Evolutionary conservation across 2,888 invertebrate species (phyloP).

Genomic region (Drosophila picticornis): DNA sequence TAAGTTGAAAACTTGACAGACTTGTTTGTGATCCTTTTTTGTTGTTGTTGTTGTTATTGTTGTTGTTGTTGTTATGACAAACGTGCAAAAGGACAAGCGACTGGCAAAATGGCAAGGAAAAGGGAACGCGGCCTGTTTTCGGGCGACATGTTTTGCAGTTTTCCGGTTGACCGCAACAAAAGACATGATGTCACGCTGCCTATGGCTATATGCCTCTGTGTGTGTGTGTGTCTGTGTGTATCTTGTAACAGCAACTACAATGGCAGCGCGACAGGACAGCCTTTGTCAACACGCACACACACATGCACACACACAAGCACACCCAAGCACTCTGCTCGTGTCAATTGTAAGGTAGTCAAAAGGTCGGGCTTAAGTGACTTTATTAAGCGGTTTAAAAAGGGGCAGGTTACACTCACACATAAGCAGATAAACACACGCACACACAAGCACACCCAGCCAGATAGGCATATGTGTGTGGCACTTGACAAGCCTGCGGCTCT

Average conservation of each 20-base stretch:
- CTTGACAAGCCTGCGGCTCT: constrained; percentile 60
- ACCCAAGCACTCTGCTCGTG: constrained; percentile 52
- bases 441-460: constrained; percentile 3
- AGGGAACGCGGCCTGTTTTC: constrained; percentile 53
- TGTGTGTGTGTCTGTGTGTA: constrained; percentile 10
- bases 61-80: constrained; percentile 65
- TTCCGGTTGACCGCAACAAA: constrained; percentile 85
- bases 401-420: constrained; percentile 66
- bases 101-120: constrained; percentile 36
- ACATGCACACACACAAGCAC: constrained; percentile 32
- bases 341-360: constrained; percentile 76
- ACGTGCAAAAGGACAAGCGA: constrained; percentile 49
- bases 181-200: constrained; percentile 83
- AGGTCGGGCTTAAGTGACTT: constrained; percentile 82
- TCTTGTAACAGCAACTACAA: constrained; percentile 69
- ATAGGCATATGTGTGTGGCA: constrained; percentile 52
- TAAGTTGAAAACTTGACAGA: constrained; percentile 83
- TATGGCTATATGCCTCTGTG: constrained; percentile 22
- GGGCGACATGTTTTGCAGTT: constrained; percentile 83
- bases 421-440: not conserved
- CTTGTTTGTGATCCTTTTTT: constrained; percentile 80
- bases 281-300: constrained; percentile 53
- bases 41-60: constrained; percentile 26
- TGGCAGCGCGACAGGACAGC: constrained; percentile 70
- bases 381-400: constrained; percentile 82